Conservation (phyloP, 2,797 vertebrate species). For the Eleutherodactylus coqui region DNA sequence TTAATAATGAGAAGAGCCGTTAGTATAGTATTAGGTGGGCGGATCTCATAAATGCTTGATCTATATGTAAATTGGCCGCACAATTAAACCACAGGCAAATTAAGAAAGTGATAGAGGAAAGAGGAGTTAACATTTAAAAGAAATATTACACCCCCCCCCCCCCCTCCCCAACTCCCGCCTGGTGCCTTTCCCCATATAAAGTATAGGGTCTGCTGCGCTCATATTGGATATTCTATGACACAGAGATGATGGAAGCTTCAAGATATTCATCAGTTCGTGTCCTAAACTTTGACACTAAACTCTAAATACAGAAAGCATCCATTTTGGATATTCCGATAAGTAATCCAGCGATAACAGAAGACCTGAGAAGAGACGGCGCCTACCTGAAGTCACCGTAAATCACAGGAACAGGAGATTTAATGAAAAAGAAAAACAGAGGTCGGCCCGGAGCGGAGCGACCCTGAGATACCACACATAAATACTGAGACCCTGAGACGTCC, state of each 20-base stretch:
- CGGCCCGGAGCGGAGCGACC: neutral
- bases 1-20: neutral
- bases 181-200: neutral
- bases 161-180: neutral
- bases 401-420: conserved; percentile 22
- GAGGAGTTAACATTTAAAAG: neutral
- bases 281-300: neutral
- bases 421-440: neutral
- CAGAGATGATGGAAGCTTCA: neutral
- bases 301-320: neutral
- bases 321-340: neutral
- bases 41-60: neutral
- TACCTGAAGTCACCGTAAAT: neutral
- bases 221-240: neutral
- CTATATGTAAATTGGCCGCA: neutral
- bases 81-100: neutral
- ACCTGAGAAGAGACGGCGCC: neutral
- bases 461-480: conserved; percentile 15
- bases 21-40: neutral
- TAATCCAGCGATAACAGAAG: neutral
- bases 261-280: neutral
- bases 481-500: conserved; percentile 1
- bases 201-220: neutral
- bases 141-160: too few species aligned
- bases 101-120: neutral